Conservation (phyloP, 2,113 vertebrate genomes). For the Trichomycterus rosablanca region DNA sequence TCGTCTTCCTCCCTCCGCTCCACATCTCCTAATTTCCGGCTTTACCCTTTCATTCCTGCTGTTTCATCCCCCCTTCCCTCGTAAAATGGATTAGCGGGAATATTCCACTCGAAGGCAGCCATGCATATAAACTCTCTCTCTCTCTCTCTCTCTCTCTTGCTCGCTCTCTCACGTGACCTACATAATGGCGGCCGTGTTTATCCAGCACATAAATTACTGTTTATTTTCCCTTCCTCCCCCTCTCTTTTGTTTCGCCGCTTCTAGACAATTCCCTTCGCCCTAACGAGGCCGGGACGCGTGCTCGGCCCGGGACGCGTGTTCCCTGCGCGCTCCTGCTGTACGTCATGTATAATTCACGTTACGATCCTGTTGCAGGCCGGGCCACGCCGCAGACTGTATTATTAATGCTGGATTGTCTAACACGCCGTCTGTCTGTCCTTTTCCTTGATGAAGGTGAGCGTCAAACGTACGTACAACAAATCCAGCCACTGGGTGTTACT, state of each 20-base stretch:
- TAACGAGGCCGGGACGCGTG: slow-evolving; percentile 29
- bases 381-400: slow-evolving; percentile 50
- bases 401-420: slow-evolving; percentile 55
- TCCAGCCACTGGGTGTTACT: too few species aligned
- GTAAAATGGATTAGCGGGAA: slow-evolving; percentile 60
- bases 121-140: slow-evolving; percentile 42
- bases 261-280: slow-evolving; percentile 59
- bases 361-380: slow-evolving; percentile 60
- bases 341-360: slow-evolving; percentile 67
- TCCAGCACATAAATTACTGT: slow-evolving; percentile 57
- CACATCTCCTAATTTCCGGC: slow-evolving; percentile 45
- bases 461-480: too few species aligned
- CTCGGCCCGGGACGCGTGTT: slow-evolving; percentile 16
- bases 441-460: too few species aligned
- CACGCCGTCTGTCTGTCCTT: slow-evolving; percentile 5
- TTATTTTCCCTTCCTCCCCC: slow-evolving; percentile 52
- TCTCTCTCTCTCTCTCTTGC: slow-evolving; percentile 52
- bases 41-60: slow-evolving; percentile 23
- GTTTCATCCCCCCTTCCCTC: slow-evolving; percentile 26
- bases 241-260: slow-evolving; percentile 58
- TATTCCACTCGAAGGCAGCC: slow-evolving; percentile 63
- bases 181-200: slow-evolving; percentile 55
- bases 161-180: slow-evolving; percentile 60
- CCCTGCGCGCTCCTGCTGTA: slow-evolving; percentile 2
- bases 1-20: slow-evolving; percentile 41